Evolutionary conservation across 2,888 invertebrate species (phyloP).

Genomic region (Hoplodrina ambigua): DNA sequence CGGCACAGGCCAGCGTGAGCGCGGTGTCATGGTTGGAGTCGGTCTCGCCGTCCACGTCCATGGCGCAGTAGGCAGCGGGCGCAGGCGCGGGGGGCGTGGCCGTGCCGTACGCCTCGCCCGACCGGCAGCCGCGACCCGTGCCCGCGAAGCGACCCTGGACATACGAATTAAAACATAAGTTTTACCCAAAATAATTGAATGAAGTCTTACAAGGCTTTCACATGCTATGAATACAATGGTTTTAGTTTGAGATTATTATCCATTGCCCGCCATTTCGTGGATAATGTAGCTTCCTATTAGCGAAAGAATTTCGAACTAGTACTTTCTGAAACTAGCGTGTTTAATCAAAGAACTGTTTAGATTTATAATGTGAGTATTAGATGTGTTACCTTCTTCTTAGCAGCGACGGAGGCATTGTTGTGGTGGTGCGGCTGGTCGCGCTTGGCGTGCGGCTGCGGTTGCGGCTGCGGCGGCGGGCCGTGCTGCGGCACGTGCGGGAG

Average conservation of each 20-base stretch:
- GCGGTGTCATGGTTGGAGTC: slow-evolving; percentile 99
- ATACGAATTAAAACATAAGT: background rate
- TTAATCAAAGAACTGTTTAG: no score
- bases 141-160: slow-evolving; percentile 77
- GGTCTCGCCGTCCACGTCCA: slow-evolving; percentile 99
- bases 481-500: slow-evolving; percentile 70
- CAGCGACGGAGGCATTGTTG: slow-evolving; percentile 72
- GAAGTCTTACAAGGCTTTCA: no score
- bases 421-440: slow-evolving; percentile 82
- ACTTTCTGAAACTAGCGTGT: no score
- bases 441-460: slow-evolving; percentile 77
- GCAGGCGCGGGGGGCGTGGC: slow-evolving; percentile 84
- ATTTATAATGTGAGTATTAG: no score
- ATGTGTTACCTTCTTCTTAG: slow-evolving; percentile 82
- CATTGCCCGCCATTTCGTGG: no score
- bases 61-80: slow-evolving; percentile 92
- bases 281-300: no score
- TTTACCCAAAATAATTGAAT: no score
- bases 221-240: no score
- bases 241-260: no score
- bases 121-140: slow-evolving; percentile 68
- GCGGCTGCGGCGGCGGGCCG: slow-evolving; percentile 75
- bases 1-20: slow-evolving; percentile 98
- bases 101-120: slow-evolving; percentile 71
- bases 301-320: no score